These are phyloP conservation scores for Phaedon cochleariae DNA, from an alignment of 2,888 invertebrate species.

Conservation along the genomic window DNA sequence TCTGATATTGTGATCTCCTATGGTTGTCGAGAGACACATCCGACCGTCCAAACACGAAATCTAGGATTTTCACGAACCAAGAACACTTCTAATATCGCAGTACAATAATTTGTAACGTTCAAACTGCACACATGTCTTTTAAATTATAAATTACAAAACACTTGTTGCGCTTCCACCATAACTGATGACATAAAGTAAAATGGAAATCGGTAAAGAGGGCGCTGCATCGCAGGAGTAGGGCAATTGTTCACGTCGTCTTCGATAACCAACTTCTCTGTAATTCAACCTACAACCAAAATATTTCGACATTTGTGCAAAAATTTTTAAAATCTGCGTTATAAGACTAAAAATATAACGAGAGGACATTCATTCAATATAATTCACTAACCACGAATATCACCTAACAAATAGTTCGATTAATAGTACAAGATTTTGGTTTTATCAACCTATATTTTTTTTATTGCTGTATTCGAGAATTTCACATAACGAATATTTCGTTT, in stretches of 20 bases:
- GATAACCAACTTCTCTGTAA: neutral
- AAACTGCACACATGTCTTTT: slow-evolving; percentile 42
- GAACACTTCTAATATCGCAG: slow-evolving; percentile 8
- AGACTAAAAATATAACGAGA: too few species aligned
- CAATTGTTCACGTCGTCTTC: slow-evolving; percentile 17
- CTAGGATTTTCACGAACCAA: neutral
- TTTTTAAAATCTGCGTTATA: too few species aligned
- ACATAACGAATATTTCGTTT: too few species aligned
- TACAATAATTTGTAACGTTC: slow-evolving; percentile 21
- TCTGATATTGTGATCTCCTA: too few species aligned
- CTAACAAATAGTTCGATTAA: too few species aligned
- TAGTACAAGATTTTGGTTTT: too few species aligned
- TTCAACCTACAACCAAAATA: neutral
- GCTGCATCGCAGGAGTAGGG: slow-evolving; percentile 21
- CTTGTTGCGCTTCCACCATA: slow-evolving; percentile 55
- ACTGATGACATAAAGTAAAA: slow-evolving; percentile 46
- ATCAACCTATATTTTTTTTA: too few species aligned
- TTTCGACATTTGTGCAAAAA: neutral
- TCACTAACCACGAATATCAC: too few species aligned
- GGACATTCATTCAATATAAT: too few species aligned
- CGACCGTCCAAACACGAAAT: slow-evolving; percentile 25
- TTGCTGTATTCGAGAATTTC: too few species aligned
- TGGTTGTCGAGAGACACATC: slow-evolving; percentile 20
- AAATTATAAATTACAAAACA: slow-evolving; percentile 46
- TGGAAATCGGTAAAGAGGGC: slow-evolving; percentile 30